Evolutionary conservation across 2,797 vertebrate species (phyloP), one percentile per base, ranked within the genome.

Genomic region (Melanotaenia nigrans): DNA sequence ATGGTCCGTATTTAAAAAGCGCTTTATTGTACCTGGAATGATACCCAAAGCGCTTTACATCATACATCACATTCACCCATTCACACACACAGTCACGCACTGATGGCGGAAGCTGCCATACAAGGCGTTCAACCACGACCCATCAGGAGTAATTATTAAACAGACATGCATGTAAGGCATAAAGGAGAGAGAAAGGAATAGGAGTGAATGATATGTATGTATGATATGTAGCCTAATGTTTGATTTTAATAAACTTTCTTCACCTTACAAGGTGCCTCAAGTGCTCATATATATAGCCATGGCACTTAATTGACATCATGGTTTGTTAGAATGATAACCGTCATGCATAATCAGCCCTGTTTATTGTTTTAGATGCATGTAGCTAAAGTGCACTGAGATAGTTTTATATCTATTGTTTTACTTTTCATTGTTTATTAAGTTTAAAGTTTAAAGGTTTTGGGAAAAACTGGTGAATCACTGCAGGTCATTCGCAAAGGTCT

Each of bases 391-490:
- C 55, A 32, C 14, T 64, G 1, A 62, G 42, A 73, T 32, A 65
- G 54, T 75, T 80, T 71, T 61, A 65, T 79, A 64, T 73, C 51
- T 33, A 36, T 36, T 25, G 45, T 59, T 59, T 42, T 14, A 32
- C 42, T 32, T 45, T 30, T 45, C 53, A 57, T 25, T 24, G 5
- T 12, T 28, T 2, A 28, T 28, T 16, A 25, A 54, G 53, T 54
- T 54, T 22, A 45, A 20, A 20, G 10, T 25, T 53, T 13, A 54
- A 13, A 28, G 11, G 68, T 59, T 71, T 68, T 73, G 68, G 58
- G 73, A 79, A 78, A 65, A 74, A 75, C 83, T 80, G 69, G 13
- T 73, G 68, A 61, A 77, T 85, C 68, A 68, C 22, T 69, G 69
- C 30, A 78, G 80, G 85, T 76, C 63, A 62, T 57, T 73, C 69